Conservation (phyloP, 2,113 vertebrate species). For the Himantopus leucocephalus region DNA sequence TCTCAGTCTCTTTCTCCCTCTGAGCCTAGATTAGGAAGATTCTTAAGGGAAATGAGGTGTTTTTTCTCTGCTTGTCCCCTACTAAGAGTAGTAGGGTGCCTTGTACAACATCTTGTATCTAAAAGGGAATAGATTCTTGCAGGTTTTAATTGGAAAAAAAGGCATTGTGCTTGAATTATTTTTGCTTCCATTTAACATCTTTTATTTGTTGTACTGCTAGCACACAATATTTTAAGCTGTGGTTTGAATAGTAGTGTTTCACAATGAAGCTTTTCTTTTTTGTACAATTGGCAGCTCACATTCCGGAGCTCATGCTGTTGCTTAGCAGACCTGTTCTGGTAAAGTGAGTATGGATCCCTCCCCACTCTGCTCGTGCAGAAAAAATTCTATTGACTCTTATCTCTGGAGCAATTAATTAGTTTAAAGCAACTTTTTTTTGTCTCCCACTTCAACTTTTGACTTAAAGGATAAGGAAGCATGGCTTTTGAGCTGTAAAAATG, state of each 20-base stretch:
- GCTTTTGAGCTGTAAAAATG: neutral
- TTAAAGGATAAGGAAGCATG: neutral
- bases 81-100: neutral
- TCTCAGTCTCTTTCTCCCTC: neutral
- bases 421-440: neutral
- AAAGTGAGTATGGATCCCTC: neutral
- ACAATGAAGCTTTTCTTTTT: neutral
- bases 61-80: neutral
- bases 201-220: neutral
- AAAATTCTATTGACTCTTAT: neutral
- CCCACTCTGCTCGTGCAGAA: neutral
- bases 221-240: neutral
- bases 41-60: neutral
- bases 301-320: neutral
- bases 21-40: neutral
- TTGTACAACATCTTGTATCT: neutral
- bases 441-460: neutral
- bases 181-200: neutral
- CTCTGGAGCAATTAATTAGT: neutral
- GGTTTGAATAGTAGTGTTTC: neutral
- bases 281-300: neutral
- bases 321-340: slow-evolving; percentile 30
- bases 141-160: neutral
- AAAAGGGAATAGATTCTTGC: neutral
- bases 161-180: neutral